Evolutionary conservation across 2,888 invertebrate species (phyloP).

Genomic region (Caenorhabditis sinica): DNA sequence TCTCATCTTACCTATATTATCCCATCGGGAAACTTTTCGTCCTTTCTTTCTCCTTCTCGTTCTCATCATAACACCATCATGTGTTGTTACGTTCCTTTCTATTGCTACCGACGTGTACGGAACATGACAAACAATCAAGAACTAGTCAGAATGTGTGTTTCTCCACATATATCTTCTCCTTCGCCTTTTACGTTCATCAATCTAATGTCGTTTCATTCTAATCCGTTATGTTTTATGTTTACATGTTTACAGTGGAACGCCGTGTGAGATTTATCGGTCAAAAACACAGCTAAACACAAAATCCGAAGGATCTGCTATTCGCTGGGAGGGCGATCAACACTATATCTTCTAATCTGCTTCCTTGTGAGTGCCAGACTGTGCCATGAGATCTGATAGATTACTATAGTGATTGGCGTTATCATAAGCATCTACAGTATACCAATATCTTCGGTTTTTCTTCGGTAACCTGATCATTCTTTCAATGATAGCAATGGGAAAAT

Average conservation of each 20-base stretch:
- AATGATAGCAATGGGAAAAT: too few relatives aligned
- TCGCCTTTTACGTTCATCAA: constrained; percentile 13
- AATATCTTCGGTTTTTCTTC: too few relatives aligned
- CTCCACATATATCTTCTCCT: constrained; percentile 7
- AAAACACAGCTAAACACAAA: constrained; percentile 18
- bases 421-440: too few relatives aligned
- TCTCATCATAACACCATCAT: constrained; percentile 23
- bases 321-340: not conserved
- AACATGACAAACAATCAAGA: constrained; percentile 59
- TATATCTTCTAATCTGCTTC: constrained; percentile 21
- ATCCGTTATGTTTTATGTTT: constrained; percentile 26
- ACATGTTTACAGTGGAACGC: constrained; percentile 54
- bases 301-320: constrained; percentile 12
- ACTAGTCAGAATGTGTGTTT: constrained; percentile 44
- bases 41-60: not conserved
- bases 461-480: too few relatives aligned
- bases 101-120: constrained; percentile 19
- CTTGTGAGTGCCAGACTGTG: constrained; percentile 3
- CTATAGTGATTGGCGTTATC: not conserved
- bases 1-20: constrained; percentile 16
- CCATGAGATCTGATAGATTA: not conserved
- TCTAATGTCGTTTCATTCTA: constrained; percentile 40
- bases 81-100: constrained; percentile 25
- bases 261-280: constrained; percentile 9
- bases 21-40: constrained; percentile 5